Evolutionary conservation across 2,113 vertebrate species (phyloP).

Genomic region (Picathartes gymnocephalus): DNA sequence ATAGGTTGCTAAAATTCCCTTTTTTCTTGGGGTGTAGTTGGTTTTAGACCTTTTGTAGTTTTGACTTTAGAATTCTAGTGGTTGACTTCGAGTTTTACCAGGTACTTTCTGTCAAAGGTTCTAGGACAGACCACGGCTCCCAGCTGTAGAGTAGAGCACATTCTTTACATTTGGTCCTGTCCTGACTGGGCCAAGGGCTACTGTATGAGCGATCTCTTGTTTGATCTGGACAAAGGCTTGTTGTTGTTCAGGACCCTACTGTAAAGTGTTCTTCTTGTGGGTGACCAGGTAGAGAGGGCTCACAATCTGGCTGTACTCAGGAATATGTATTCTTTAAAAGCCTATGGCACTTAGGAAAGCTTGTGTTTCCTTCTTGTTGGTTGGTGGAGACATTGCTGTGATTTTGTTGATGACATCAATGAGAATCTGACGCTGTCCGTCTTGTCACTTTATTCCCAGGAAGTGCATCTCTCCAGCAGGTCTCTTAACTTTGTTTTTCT

Average conservation of each 20-base stretch:
- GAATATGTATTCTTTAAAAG: neutral
- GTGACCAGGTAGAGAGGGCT: neutral
- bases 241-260: neutral
- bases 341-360: neutral
- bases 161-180: too few relatives aligned
- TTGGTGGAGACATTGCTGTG: neutral
- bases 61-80: too few relatives aligned
- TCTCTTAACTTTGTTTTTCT: neutral
- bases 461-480: neutral
- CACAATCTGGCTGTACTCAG: neutral
- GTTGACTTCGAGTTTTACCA: too few relatives aligned
- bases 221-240: neutral
- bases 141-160: too few relatives aligned
- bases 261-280: neutral
- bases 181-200: too few relatives aligned
- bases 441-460: neutral
- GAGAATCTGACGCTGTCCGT: neutral
- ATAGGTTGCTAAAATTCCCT: too few relatives aligned
- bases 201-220: neutral
- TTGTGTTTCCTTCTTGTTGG: neutral
- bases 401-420: neutral
- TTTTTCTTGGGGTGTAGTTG: too few relatives aligned
- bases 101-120: too few relatives aligned
- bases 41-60: too few relatives aligned
- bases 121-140: too few relatives aligned